A percentile compares a stretch with the other conserved stretches of the same genome.
These are phyloP conservation scores for Phylloscopus whistleri DNA, from an alignment of 2,113 vertebrate species.

Conservation along the genomic window DNA sequence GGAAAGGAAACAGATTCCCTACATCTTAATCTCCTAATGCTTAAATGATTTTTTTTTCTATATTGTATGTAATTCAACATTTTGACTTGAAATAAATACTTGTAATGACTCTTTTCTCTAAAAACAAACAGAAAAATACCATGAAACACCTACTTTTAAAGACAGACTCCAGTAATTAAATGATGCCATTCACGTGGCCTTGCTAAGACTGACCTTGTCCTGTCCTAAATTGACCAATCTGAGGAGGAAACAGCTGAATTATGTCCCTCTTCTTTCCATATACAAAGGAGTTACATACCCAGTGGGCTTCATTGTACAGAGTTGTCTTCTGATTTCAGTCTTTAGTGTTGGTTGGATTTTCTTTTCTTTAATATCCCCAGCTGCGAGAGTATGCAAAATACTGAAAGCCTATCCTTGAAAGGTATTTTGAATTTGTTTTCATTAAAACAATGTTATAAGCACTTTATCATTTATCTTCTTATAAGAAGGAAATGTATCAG, in stretches of 20 bases:
- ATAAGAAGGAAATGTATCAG: neutral
- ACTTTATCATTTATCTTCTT: neutral
- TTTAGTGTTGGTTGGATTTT: neutral
- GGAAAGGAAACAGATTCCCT: neutral
- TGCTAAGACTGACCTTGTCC: neutral
- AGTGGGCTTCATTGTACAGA: neutral
- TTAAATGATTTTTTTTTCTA: neutral
- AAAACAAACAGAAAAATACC: neutral
- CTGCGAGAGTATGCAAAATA: neutral
- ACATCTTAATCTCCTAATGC: neutral
- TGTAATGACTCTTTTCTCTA: neutral
- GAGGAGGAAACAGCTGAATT: neutral
- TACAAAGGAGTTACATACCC: neutral
- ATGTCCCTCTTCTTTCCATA: neutral
- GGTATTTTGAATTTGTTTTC: neutral
- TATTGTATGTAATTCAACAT: neutral
- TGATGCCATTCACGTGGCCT: neutral
- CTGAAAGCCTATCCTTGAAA: neutral
- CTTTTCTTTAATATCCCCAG: neutral
- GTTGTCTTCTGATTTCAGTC: neutral
- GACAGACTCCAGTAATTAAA: neutral
- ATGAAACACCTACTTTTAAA: neutral
- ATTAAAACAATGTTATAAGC: neutral
- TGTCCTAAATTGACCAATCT: neutral
- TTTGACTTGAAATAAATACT: neutral